Evolutionary conservation across 2,888 invertebrate genomes (phyloP), one percentile per base, ranked within the genome.

Genomic region (Eupithecia insigniata): DNA sequence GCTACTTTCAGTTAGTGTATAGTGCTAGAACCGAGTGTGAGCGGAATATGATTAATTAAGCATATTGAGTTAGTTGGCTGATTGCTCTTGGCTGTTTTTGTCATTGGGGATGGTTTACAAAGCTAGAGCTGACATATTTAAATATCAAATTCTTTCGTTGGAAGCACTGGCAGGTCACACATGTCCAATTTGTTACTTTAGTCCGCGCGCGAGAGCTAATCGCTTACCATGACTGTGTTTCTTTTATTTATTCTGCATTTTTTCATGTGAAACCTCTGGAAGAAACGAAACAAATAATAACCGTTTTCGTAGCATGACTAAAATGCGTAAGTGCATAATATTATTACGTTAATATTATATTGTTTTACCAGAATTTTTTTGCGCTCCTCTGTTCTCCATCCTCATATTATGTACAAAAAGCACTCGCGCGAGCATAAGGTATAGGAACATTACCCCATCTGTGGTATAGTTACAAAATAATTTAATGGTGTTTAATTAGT

Each of bases 1-100:
- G 89, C 92, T 89, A 93, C 93, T 93, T 93, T 92, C 92, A 87
- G 92, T 85, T 87, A 89, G 89, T 90, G 90, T 90, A 92, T 89
- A 89, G 90, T 87, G 85, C 84, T 87, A 85, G 86, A 89, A 88
- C 85, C 80, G 80, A 83, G 84, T 93, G 93, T 90, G 93, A 86
- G 87, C 81, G 77, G 93, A 93, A 94, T 94, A 88, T 90, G 80
- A 92, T 93, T 93, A 92, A 92, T 93, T 92, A 86, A 84, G 86
- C 88, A 86, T 87, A 85, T 39, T 64, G 34, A 83, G 87, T 87
- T 82, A 80, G 79, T 77, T 70, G 78, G 82, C 78, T 82, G 81
- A 86, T 85, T 85, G 82, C 76, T 76, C 46, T 51, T 51, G 46
- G 51, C n/a, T 43, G 43, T n/a, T 39, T 16, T 32, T 64, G 64